Conservation (phyloP, 2,888 invertebrate genomes). For the Marronus borbonicus region DNA sequence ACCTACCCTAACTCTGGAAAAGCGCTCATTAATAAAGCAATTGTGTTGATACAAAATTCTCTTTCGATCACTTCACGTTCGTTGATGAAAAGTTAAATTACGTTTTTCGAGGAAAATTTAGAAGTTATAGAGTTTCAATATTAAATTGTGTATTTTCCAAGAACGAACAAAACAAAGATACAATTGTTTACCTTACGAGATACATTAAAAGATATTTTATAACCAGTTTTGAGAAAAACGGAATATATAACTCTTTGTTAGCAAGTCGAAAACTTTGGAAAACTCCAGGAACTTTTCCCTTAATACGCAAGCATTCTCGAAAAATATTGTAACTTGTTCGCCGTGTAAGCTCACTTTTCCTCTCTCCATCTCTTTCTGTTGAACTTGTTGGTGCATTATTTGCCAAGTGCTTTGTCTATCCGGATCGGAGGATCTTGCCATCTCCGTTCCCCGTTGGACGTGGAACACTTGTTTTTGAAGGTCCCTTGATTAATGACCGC, state of each 20-base stretch:
- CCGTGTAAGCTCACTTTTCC: constrained; percentile 23
- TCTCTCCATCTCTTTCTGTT: background rate
- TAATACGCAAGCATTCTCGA: constrained; percentile 27
- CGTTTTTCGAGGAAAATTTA: background rate
- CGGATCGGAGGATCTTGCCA: background rate
- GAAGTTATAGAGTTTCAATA: too few relatives aligned
- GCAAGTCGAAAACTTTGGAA: background rate
- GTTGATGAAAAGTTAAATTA: background rate
- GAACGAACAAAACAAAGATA: too few relatives aligned
- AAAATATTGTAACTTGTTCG: constrained; percentile 28
- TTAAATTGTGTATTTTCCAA: too few relatives aligned
- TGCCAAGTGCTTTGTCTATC: constrained; percentile 16
- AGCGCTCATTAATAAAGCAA: too few relatives aligned
- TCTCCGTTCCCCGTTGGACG: constrained; percentile 23
- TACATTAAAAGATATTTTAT: background rate
- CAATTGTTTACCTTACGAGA: background rate
- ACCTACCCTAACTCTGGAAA: too few relatives aligned
- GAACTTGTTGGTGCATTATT: constrained; percentile 11
- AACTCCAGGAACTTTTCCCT: constrained; percentile 17
- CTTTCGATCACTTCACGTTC: background rate
- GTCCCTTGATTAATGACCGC: constrained; percentile 52
- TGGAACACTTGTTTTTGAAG: constrained; percentile 50
- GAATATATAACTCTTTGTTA: background rate
- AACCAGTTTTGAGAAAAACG: background rate
- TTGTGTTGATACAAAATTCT: background rate